These are phyloP conservation scores for Halocynthia aurantium DNA, from an alignment of 23 tunicate species.

Conservation along the genomic window DNA sequence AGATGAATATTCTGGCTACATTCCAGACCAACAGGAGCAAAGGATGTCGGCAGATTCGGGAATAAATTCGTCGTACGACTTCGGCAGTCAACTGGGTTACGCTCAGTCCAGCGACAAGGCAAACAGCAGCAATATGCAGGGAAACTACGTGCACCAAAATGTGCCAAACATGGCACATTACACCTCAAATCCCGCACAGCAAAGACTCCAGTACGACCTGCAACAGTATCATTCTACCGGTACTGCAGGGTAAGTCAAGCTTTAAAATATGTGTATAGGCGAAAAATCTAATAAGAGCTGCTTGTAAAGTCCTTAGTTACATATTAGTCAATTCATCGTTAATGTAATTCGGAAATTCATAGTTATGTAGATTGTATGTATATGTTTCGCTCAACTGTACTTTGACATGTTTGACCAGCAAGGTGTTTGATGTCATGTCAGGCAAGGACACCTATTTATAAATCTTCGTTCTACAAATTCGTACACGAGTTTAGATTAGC, in stretches of 20 bases:
- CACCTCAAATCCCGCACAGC: background rate
- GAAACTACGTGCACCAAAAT: background rate
- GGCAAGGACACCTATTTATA: no score
- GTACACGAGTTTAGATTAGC: no score
- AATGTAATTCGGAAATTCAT: no score
- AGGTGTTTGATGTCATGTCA: no score
- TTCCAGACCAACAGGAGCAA: constrained; percentile 8
- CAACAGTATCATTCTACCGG: constrained; percentile 4
- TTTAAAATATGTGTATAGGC: no score
- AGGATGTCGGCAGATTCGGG: constrained; percentile 24
- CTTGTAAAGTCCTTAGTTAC: no score
- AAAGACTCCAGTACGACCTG: background rate
- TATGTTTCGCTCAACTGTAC: no score
- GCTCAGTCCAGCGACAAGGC: background rate
- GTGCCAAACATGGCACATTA: background rate
- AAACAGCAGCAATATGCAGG: background rate
- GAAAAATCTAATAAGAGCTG: no score
- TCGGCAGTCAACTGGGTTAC: constrained; percentile 8
- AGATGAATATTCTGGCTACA: background rate
- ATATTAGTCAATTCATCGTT: no score
- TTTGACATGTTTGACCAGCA: no score
- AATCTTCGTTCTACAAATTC: no score
- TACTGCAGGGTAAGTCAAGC: background rate
- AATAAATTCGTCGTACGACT: constrained; percentile 21
- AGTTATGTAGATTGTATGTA: no score